Conservation (phyloP, 1,140 invertebrate species). For the Drosophila kikkawai region DNA sequence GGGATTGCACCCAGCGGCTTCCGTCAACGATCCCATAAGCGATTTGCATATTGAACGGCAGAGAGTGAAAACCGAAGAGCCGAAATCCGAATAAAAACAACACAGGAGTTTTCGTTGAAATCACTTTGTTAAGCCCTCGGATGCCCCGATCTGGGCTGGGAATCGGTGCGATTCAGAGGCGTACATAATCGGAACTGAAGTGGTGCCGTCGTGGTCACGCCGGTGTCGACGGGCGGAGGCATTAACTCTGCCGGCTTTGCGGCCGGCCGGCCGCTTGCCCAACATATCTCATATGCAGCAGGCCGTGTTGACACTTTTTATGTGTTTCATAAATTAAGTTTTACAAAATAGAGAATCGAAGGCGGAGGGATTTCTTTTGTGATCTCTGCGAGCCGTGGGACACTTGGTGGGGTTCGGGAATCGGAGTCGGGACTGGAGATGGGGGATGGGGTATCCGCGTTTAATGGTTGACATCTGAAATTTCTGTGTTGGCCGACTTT, state of each 20-base stretch:
- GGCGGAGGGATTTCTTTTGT: constrained; percentile 13
- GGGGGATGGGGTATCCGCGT: not conserved
- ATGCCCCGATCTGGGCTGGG: constrained; percentile 14
- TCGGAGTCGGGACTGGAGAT: too few relatives aligned
- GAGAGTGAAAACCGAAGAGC: constrained; percentile 12
- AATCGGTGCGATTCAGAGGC: constrained; percentile 68
- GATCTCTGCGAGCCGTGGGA: constrained; percentile 18
- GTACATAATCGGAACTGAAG: constrained; percentile 80
- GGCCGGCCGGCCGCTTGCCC: constrained; percentile 1
- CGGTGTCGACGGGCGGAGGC: constrained; percentile 3
- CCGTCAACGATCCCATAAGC: constrained; percentile 71
- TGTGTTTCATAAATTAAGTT: constrained; percentile 80
- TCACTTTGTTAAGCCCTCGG: constrained; percentile 71
- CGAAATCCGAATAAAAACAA: not conserved
- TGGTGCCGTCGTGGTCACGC: constrained; percentile 55
- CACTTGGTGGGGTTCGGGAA: constrained; percentile 12
- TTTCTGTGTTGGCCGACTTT: constrained; percentile 69
- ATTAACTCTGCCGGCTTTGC: constrained; percentile 14
- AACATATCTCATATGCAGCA: constrained; percentile 78
- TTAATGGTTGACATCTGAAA: constrained; percentile 75
- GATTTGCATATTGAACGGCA: constrained; percentile 67
- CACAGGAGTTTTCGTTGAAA: constrained; percentile 49
- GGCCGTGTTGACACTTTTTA: constrained; percentile 80
- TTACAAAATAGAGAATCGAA: constrained; percentile 72
- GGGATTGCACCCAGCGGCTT: constrained; percentile 59